Percentiles rank a stretch among this genome's conserved stretches.
Evolutionary conservation across 2,113 vertebrate genomes (phyloP).

Genomic region (Rattus rattus): DNA sequence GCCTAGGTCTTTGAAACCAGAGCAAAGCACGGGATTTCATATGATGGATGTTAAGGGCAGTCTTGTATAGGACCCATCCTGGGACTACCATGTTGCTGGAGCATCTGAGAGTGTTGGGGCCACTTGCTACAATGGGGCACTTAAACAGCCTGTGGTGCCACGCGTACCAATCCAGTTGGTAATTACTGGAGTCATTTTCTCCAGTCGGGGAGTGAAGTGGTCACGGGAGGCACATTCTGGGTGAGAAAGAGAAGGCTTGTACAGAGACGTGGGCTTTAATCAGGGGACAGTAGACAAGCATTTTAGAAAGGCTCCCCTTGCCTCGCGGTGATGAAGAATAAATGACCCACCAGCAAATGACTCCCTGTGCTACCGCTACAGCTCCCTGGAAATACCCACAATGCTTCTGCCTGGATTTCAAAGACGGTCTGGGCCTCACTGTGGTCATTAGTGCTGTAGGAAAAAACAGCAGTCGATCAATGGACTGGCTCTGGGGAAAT

Average conservation of each 20-base stretch:
- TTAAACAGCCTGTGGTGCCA: background rate
- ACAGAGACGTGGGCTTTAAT: conserved; percentile 24
- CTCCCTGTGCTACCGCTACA: rapidly evolving
- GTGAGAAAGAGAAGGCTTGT: background rate
- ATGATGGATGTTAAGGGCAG: background rate
- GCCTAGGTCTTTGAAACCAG: background rate
- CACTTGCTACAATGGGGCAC: background rate
- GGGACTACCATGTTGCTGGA: background rate
- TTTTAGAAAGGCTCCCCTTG: conserved; percentile 2
- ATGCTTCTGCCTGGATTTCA: background rate
- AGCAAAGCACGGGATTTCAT: background rate
- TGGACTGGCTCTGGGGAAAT: background rate
- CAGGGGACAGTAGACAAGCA: background rate
- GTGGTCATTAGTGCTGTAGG: background rate
- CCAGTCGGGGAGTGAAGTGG: conserved; percentile 43
- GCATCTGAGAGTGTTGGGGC: background rate
- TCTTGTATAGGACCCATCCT: background rate
- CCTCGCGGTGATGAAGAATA: background rate
- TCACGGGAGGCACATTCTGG: conserved; percentile 54
- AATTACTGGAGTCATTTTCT: conserved; percentile 24
- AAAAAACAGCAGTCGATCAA: background rate
- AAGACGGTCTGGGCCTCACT: background rate
- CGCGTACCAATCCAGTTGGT: background rate
- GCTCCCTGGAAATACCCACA: background rate
- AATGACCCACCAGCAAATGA: background rate